A percentile compares a stretch with the other conserved stretches of the same genome.
These are phyloP conservation scores for Aricia artaxerxes DNA, from an alignment of 2,888 invertebrate genomes.

Conservation along the genomic window DNA sequence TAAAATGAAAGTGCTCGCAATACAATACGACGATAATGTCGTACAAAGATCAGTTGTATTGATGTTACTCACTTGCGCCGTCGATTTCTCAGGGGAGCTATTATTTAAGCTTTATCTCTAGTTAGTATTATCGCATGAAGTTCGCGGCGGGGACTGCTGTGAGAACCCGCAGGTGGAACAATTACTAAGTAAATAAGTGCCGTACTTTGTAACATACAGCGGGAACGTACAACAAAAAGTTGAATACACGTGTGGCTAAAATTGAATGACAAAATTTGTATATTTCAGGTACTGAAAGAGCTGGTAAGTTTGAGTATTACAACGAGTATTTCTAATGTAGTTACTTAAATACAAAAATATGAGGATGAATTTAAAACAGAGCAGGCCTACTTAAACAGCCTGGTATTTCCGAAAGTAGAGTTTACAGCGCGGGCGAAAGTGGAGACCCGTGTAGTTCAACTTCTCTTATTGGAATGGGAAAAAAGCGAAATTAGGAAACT, in stretches of 20 bases:
- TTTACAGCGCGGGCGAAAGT: slow-evolving; percentile 17
- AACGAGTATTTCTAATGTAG: not conserved
- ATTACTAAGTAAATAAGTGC: slow-evolving; percentile 34
- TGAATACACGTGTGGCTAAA: not conserved
- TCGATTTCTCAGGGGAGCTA: slow-evolving; percentile 33
- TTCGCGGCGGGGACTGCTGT: slow-evolving; percentile 39
- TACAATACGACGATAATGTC: slow-evolving; percentile 26
- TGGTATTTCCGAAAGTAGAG: slow-evolving; percentile 23
- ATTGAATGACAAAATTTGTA: not conserved
- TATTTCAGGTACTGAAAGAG: not conserved
- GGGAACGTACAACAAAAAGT: not conserved
- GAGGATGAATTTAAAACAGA: not conserved
- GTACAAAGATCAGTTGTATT: slow-evolving; percentile 25
- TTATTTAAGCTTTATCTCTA: slow-evolving; percentile 39
- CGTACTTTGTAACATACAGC: slow-evolving; percentile 32
- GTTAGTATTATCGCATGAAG: slow-evolving; percentile 43
- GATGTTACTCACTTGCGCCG: slow-evolving; percentile 31
- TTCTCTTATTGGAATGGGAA: slow-evolving; percentile 8
- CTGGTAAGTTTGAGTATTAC: not conserved
- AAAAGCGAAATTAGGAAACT: slow-evolving; percentile 15
- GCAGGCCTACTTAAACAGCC: not conserved
- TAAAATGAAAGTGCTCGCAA: slow-evolving; percentile 23
- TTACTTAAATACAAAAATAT: not conserved
- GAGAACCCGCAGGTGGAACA: slow-evolving; percentile 42
- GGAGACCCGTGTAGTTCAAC: slow-evolving; percentile 26